A percentile compares a stretch with the other conserved stretches of the same genome.
These are phyloP conservation scores for Cheiracanthium punctorium DNA, from an alignment of 2,888 invertebrate species.

Conservation along the genomic window DNA sequence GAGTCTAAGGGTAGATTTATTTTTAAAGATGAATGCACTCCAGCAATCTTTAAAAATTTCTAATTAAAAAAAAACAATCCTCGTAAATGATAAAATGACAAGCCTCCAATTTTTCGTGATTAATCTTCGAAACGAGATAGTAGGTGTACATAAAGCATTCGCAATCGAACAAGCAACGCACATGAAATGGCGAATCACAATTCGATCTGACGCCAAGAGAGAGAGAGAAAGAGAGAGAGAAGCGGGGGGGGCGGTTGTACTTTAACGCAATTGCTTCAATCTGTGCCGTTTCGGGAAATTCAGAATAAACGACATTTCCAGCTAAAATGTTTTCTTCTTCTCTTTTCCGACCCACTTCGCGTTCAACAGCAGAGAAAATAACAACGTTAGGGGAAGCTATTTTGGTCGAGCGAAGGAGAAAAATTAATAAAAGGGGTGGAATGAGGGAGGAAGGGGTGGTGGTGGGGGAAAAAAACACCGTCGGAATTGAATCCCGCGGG, in stretches of 20 bases:
- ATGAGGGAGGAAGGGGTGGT: background rate
- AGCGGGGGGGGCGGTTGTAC: background rate
- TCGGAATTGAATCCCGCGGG: conserved; percentile 2
- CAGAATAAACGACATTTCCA: background rate
- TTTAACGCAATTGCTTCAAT: background rate
- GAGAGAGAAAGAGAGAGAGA: too few species aligned
- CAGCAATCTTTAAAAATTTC: too few species aligned
- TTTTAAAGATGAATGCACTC: too few species aligned
- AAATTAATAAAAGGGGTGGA: conserved; percentile 9
- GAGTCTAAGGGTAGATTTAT: too few species aligned
- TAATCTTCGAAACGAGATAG: too few species aligned
- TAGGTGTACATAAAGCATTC: too few species aligned
- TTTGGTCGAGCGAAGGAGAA: background rate
- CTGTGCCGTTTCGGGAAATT: background rate
- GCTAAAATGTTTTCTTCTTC: background rate
- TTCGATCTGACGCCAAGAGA: too few species aligned
- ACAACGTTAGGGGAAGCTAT: conserved; percentile 11
- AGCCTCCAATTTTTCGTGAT: too few species aligned
- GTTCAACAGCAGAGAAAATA: background rate
- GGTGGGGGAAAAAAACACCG: background rate
- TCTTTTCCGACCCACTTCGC: background rate
- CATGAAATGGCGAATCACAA: too few species aligned
- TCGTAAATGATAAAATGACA: too few species aligned
- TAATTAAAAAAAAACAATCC: too few species aligned
- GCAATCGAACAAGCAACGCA: too few species aligned